Evolutionary conservation across 2,888 invertebrate species (phyloP).

Genomic region (Cosmorhoe ocellata): DNA sequence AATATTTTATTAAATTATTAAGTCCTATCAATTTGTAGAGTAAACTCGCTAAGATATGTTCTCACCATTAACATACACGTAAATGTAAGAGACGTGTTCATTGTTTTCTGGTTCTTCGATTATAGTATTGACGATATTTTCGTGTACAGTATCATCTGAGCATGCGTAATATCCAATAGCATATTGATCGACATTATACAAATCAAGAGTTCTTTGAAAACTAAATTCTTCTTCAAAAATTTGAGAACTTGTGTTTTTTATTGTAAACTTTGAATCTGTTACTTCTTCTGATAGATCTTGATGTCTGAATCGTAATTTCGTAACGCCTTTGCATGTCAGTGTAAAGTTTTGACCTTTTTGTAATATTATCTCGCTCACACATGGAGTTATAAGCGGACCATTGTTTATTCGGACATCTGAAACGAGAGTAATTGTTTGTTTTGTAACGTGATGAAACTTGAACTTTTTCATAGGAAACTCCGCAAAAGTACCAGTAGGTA

Average conservation of each 20-base stretch:
- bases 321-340: conserved; percentile 60
- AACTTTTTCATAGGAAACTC: not conserved
- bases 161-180: conserved; percentile 83
- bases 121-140: conserved; percentile 51
- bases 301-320: conserved; percentile 56
- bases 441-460: conserved; percentile 1
- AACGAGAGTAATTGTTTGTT: conserved; percentile 47
- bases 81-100: conserved; percentile 63
- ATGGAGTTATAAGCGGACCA: conserved; percentile 63
- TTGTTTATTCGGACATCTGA: conserved; percentile 63
- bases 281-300: conserved; percentile 63
- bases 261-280: conserved; percentile 42
- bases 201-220: conserved; percentile 70
- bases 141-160: conserved; percentile 64
- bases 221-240: conserved; percentile 48
- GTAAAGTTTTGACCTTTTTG: conserved; percentile 68
- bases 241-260: conserved; percentile 27
- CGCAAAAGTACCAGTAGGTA: too few relatives aligned
- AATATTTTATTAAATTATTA: conserved; percentile 29
- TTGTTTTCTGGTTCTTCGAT: conserved; percentile 62
- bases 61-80: conserved; percentile 76
- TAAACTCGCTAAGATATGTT: conserved; percentile 10
- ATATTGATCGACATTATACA: conserved; percentile 67
- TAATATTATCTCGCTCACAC: conserved; percentile 61
- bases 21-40: not conserved